Evolutionary conservation across 2,797 vertebrate species (phyloP).

Genomic region (Distichodus sexfasciatus): DNA sequence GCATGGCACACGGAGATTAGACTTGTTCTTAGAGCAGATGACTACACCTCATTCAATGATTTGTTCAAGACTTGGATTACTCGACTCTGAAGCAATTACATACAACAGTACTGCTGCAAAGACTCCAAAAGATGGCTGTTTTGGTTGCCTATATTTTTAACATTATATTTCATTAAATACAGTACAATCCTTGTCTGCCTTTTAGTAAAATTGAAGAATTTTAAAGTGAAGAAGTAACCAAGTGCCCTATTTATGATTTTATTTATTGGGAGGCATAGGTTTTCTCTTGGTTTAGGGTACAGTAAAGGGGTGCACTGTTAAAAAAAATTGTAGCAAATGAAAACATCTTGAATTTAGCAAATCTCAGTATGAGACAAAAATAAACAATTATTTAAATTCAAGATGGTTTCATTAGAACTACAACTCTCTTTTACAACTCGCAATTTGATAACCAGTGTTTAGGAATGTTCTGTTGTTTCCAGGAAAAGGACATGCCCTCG

Average conservation of each 20-base stretch:
- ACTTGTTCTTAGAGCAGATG: slow-evolving; percentile 29
- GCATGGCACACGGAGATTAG: slow-evolving; percentile 26
- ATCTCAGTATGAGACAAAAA: too few species aligned
- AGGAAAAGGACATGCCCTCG: slow-evolving; percentile 8
- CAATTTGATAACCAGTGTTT: too few species aligned
- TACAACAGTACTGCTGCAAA: slow-evolving; percentile 19
- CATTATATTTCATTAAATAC: slow-evolving; percentile 19
- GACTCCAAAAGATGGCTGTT: slow-evolving; percentile 24
- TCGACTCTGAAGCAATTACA: slow-evolving; percentile 20
- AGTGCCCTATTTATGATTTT: slow-evolving; percentile 55
- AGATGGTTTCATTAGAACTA: too few species aligned
- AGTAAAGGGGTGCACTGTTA: slow-evolving; percentile 17
- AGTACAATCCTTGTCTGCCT: slow-evolving; percentile 27
- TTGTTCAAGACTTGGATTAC: slow-evolving; percentile 8
- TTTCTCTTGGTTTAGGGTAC: slow-evolving; percentile 24
- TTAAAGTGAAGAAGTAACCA: slow-evolving; percentile 36
- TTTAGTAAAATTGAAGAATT: slow-evolving; percentile 34
- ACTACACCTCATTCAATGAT: slow-evolving; percentile 17
- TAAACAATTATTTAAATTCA: too few species aligned
- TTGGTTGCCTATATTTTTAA: slow-evolving; percentile 38
- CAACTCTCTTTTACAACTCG: too few species aligned
- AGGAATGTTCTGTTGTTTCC: slow-evolving; percentile 24
- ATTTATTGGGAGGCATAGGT: slow-evolving; percentile 49
- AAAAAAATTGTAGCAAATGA: too few species aligned
- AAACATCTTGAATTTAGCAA: too few species aligned